Evolutionary conservation across 1,140 invertebrate species (phyloP).

Genomic region (Solenopsis invicta): DNA sequence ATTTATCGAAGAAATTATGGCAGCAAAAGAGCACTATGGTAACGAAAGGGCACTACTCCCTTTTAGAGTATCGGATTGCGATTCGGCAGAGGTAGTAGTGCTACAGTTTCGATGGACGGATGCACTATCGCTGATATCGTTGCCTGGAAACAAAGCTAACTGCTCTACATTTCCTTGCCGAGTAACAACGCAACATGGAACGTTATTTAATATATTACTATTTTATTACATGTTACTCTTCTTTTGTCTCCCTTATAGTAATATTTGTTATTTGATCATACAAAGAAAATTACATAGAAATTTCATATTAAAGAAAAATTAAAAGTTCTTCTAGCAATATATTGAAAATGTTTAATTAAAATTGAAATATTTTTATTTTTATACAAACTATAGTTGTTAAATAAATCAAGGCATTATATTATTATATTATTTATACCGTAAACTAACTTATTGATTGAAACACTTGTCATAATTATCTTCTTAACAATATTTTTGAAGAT

Average conservation of each 20-base stretch:
- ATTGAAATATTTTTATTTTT: not conserved
- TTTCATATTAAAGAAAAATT: not conserved
- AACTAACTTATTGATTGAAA: not conserved
- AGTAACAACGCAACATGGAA: not conserved
- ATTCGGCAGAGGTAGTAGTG: slow-evolving; percentile 30
- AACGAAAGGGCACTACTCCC: slow-evolving; percentile 25
- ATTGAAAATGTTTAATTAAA: not conserved
- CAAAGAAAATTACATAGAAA: not conserved
- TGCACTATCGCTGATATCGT: slow-evolving; percentile 45
- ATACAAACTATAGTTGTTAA: not conserved
- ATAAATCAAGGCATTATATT: not conserved
- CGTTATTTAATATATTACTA: not conserved
- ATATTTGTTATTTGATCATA: not conserved
- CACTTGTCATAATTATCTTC: not conserved
- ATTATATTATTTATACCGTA: slow-evolving; percentile 7
- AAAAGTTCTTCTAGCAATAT: not conserved
- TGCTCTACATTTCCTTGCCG: not conserved
- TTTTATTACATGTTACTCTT: slow-evolving; percentile 13
- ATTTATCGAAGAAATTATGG: not conserved
- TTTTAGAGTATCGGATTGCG: slow-evolving; percentile 56
- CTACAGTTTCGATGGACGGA: slow-evolving; percentile 52
- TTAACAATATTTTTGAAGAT: not conserved
- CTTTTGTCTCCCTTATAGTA: not conserved
- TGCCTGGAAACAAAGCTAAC: slow-evolving; percentile 20
- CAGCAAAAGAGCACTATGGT: not conserved